Conservation (phyloP, 1,140 invertebrate genomes). For the Lasioglossum baleicum region DNA sequence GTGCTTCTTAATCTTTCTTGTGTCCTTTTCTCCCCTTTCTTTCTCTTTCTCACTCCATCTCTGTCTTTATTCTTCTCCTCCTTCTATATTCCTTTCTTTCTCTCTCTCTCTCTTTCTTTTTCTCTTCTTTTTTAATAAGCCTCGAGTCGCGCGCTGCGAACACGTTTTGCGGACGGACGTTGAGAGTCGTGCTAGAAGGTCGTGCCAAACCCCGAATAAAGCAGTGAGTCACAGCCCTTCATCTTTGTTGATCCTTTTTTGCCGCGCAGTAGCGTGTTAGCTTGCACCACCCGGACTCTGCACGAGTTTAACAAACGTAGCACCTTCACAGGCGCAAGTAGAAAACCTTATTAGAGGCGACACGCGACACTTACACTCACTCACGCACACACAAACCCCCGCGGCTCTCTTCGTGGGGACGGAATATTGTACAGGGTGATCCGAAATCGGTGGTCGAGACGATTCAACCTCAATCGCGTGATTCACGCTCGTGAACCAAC, state of each 20-base stretch:
- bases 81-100: constrained; percentile 6
- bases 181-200: constrained; percentile 59
- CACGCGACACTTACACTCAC: not conserved
- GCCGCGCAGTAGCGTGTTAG: constrained; percentile 56
- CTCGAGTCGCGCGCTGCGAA: constrained; percentile 46
- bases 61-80: too few species aligned
- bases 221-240: constrained; percentile 64
- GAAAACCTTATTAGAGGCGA: constrained; percentile 23
- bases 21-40: not conserved
- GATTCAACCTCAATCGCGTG: too few species aligned
- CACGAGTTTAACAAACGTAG: constrained; percentile 43
- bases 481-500: too few species aligned
- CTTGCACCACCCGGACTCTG: constrained; percentile 57
- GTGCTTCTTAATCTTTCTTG: constrained; percentile 4
- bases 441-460: not conserved
- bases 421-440: not conserved
- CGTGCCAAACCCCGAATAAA: constrained; percentile 65
- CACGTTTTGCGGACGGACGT: constrained; percentile 49
- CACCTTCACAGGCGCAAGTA: constrained; percentile 3
- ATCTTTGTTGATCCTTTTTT: constrained; percentile 61
- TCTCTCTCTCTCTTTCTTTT: not conserved
- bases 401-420: constrained; percentile 19
- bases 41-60: too few species aligned
- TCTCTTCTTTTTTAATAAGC: constrained; percentile 37
- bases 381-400: not conserved